Evolutionary conservation across 2,888 invertebrate species (phyloP).

Genomic region (Eudemis profundana): DNA sequence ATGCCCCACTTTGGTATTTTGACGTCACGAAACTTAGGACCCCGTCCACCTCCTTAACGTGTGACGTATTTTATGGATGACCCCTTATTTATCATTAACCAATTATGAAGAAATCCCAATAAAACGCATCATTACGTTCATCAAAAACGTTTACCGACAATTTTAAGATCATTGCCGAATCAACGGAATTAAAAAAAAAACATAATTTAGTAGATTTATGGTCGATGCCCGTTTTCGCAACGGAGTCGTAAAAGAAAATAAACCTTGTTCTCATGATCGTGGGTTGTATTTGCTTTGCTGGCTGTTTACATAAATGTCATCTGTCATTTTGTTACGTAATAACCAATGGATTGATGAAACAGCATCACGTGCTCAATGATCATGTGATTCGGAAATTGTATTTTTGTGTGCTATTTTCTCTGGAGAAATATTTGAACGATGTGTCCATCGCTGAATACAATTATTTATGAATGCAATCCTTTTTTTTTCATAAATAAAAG

Average conservation of each 20-base stretch:
- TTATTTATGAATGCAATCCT: no score
- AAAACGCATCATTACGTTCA: not conserved
- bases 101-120: not conserved
- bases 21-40: no score
- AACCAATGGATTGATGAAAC: constrained; percentile 8
- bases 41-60: no score
- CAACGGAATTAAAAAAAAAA: constrained; percentile 21
- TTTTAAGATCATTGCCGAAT: constrained; percentile 8
- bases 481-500: no score
- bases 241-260: constrained; percentile 44
- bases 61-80: no score
- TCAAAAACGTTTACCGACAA: not conserved
- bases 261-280: constrained; percentile 47
- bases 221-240: constrained; percentile 44
- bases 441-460: no score
- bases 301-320: constrained; percentile 18
- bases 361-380: constrained; percentile 1
- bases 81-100: not conserved
- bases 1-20: no score
- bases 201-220: constrained; percentile 51
- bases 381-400: constrained; percentile 6
- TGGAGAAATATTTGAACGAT: no score
- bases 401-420: no score
- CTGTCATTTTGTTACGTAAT: constrained; percentile 13
- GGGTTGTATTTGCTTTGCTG: constrained; percentile 45